Evolutionary conservation across 2,797 vertebrate species (phyloP), one percentile per base, ranked within the genome.

Genomic region (Ficedula albicollis): DNA sequence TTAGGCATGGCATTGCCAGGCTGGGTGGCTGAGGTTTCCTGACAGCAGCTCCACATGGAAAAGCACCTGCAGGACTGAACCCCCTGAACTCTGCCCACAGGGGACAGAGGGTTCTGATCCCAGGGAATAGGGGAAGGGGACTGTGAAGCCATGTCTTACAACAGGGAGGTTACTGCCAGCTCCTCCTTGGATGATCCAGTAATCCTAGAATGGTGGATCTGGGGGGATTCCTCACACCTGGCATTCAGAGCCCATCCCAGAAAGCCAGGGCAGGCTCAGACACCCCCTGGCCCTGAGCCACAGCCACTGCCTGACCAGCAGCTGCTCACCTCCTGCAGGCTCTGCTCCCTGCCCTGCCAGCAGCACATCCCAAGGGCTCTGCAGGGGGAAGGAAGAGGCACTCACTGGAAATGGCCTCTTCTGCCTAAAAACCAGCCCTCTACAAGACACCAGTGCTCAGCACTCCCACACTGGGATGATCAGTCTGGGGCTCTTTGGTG

Each of bases 31-130:
- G 4, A 68, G 21, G 59, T 3, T 78, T 55, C 62, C 84, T 49
- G 30, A 6, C 12, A 49, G 49, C 12, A 49, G 43, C 63, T 44
- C 22, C 30, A 44, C 26, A 3, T 6, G 39, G 51, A 73, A 52
- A 83, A 83, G 55, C 36, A 60, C 17, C 58, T 21, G 29, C 49
- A 87, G 56, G 36, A 43, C 26, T 63, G 54, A 81, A 41, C 6
- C 41, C 54, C 43, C 30, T 48, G n/a, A 64, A 2, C 75, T 52
- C 34, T 62, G 55, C 27, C 26, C 30, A 11, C 0, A 0, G 5
- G 46, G 30, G 10, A n/a, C 1, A n/a, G 49, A 41, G 32, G 41
- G 25, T 15, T 27, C 66, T 52, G 21, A 15, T 4, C 44, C 36
- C 39, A 34, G 41, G 59, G 32, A 63, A 55, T 0, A 4, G 15